Percentiles rank a stretch among this genome's conserved stretches.
Evolutionary conservation across 2,113 vertebrate genomes (phyloP).

Genomic region (Tragelaphus scriptus): DNA sequence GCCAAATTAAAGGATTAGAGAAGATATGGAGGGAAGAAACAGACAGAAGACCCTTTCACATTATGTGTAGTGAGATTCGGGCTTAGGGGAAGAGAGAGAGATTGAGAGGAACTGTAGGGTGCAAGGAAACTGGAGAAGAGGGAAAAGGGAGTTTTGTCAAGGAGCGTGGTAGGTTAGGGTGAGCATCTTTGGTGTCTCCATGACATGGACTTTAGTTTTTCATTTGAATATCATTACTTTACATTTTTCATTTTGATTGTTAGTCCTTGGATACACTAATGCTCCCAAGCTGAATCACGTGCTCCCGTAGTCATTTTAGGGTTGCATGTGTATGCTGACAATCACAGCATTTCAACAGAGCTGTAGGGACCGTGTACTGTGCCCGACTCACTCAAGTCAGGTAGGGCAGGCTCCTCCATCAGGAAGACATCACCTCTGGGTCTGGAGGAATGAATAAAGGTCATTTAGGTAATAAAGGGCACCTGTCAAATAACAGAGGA

Average conservation of each 20-base stretch:
- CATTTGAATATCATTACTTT: constrained; percentile 17
- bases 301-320: not conserved
- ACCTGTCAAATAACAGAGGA: not conserved
- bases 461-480: not conserved
- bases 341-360: not conserved
- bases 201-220: not conserved
- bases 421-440: not conserved
- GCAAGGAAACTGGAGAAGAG: not conserved
- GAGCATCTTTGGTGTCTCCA: not conserved
- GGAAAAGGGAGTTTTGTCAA: not conserved
- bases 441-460: not conserved
- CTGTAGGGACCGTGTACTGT: fast-evolving
- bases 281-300: not conserved
- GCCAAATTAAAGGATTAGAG: not conserved
- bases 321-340: not conserved
- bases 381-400: not conserved
- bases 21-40: not conserved
- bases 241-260: not conserved
- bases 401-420: not conserved
- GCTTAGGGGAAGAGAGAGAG: not conserved
- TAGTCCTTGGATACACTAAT: not conserved
- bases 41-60: not conserved
- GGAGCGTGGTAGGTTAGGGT: not conserved
- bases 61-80: not conserved
- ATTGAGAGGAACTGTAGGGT: not conserved